These are phyloP conservation scores for Cabera pusaria DNA, from an alignment of 2,888 invertebrate species.

Conservation along the genomic window DNA sequence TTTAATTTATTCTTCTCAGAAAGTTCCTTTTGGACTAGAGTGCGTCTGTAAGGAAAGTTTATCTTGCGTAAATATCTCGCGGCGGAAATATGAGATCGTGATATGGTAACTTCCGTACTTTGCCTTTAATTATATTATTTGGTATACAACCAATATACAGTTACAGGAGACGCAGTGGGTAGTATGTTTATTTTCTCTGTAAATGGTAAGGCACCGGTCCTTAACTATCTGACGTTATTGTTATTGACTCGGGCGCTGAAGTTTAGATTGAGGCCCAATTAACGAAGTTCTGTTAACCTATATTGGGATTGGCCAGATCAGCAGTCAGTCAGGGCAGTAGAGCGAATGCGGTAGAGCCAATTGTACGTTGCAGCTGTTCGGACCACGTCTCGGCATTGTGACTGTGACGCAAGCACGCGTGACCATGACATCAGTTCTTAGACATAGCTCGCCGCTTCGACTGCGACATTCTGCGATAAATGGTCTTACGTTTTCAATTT, in stretches of 20 bases:
- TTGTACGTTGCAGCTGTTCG: conserved; percentile 33
- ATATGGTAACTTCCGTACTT: conserved; percentile 38
- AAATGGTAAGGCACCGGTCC: conserved; percentile 4
- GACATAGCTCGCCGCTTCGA: conserved; percentile 47
- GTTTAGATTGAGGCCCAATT: conserved; percentile 13
- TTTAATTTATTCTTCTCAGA: conserved; percentile 50
- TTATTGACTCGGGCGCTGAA: conserved; percentile 1
- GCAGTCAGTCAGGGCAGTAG: conserved; percentile 54
- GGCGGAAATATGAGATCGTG: conserved; percentile 37
- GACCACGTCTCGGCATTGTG: conserved; percentile 31
- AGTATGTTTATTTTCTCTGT: conserved; percentile 13
- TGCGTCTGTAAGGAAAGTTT: conserved; percentile 46
- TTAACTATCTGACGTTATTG: conserved; percentile 3
- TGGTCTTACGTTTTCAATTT: conserved; percentile 48
- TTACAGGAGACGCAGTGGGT: conserved; percentile 7
- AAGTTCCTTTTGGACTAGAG: conserved; percentile 41
- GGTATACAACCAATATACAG: conserved; percentile 13
- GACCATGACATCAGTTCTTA: conserved; percentile 65
- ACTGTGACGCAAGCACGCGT: conserved; percentile 65
- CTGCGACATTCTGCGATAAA: conserved; percentile 57
- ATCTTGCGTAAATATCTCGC: conserved; percentile 46
- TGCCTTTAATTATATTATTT: conserved; percentile 30
- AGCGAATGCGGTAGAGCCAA: conserved; percentile 40
- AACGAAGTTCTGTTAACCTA: conserved; percentile 17
- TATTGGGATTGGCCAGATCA: conserved; percentile 36